Evolutionary conservation across 2,888 invertebrate species (phyloP), one percentile per base, ranked within the genome.

Genomic region (Dromius quadrimaculatus): DNA sequence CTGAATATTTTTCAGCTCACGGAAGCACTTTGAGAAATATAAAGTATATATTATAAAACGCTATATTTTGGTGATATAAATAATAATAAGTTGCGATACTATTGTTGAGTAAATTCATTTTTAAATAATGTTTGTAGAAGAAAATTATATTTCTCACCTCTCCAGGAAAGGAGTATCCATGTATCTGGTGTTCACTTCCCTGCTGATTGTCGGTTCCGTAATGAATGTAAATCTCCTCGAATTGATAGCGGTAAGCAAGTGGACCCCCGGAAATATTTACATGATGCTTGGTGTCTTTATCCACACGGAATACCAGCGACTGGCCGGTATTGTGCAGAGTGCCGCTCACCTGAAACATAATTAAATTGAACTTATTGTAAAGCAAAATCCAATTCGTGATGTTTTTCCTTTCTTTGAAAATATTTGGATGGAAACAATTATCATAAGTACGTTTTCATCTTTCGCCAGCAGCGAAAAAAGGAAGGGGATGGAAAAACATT

Each of bases 211-310:
- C 92, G 75, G 90, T 90, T 28, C 97, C 97, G 81, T 96, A 97
- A 84, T 97, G 97, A 80, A 97, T 93, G 85, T 96, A 95, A 81
- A 97, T 93, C 84, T 97, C 95, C 79, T 95, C 94, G 78, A 97
- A 95, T 83, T 95, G 94, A 85, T 97, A 98, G 75, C 93, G 88
- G 85, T 98, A 98, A 74, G 97, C 95, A 63, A 98, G 87, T 0
- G 98, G 98, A 0, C 98, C 98, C 3, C 96, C 97, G 50, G 95
- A 94, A 80, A 99, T 96, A 85, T 97, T 97, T 73, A 98, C 93
- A 78, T 93, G 93, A 77, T 93, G 92, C 80, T 94, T 94, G 57
- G 93, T 91, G 79, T 94, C 94, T 79, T 93, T 94, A 81, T 95
- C 95, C 72, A 95, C 91, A 62, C 93, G 89, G 84, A 97, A 94